Base-by-base conservation (phyloP, 2,888 invertebrate genomes). In the Plutella xylostella region DNA sequence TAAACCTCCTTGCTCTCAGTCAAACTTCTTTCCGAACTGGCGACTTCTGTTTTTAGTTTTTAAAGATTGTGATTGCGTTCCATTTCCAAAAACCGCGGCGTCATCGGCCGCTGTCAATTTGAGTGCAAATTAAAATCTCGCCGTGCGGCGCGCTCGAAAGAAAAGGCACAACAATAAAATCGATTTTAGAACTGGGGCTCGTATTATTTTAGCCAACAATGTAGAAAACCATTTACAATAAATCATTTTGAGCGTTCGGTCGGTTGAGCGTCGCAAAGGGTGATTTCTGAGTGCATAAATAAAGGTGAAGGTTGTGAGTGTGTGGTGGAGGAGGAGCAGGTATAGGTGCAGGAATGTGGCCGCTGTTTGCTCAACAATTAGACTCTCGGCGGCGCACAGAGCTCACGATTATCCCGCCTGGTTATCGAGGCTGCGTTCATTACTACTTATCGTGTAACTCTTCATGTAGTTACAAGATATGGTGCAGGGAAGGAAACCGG, bases 161-260 rank as follows among this genome's bases (percentile, higher is more conserved):
- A 59, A 63, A 70, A 70, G 69, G 67, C 12, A 59, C 57, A 70
- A 75, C 65, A 73, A 77, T 74, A 77, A 79, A 79, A 75, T 68
- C 60, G 68, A 77, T 76, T 79, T 77, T 80, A 79, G 80, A 80
- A 73, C 75, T 66, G 68, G 63, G 60, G 61, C 60, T 64, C 72
- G 77, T 80, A 82, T 83, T 83, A 83, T 82, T 83, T 83, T 80
- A 80, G 79, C 80, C 82, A 78, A 83, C 83, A 83, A 83, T 79
- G 83, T 83, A 82, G 82, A 82, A 78, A 83, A 78, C 80, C 80
- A 82, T 83, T 83, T 82, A 80, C 83, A 80, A 82, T 83, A 83
- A 83, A 83, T 83, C 83, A 83, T 80, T 80, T 80, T 78, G 78
- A 82, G 79, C 73, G 80, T 76, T 73, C 78, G 79, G 41, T 33